phyloP scores from a whole-genome alignment of 2,113 vertebrate species.

The Daboia siamensis region DNA sequence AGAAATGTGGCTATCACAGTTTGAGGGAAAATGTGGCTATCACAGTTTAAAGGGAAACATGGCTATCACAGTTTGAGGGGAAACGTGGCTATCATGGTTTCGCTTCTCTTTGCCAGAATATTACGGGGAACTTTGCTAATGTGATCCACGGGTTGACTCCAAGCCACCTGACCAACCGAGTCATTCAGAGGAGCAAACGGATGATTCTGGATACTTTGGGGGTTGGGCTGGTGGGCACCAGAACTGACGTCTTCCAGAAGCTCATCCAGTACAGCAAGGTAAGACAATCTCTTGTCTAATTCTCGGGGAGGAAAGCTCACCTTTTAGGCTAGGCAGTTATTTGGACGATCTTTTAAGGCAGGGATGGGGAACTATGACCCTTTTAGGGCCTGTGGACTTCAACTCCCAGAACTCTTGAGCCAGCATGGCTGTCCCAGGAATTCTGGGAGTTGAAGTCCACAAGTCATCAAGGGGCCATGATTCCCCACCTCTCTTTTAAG shows the following conservation, averaged over 20 bases:
- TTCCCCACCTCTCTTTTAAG: background rate
- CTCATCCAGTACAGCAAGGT: conserved; percentile 83
- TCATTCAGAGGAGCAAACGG: conserved; percentile 84
- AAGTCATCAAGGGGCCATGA: too few species aligned
- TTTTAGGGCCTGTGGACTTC: background rate
- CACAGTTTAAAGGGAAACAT: too few species aligned
- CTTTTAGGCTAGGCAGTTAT: background rate
- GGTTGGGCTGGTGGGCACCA: conserved; percentile 84
- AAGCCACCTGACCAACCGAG: conserved; percentile 78
- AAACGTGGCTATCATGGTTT: background rate
- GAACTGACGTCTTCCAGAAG: conserved; percentile 81
- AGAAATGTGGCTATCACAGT: too few species aligned
- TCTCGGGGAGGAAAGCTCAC: background rate
- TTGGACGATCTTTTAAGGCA: background rate
- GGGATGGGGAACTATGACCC: background rate
- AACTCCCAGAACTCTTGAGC: too few species aligned
- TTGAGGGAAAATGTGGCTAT: too few species aligned
- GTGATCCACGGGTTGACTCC: conserved; percentile 75
- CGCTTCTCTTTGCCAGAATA: conserved; percentile 65
- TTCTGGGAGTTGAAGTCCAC: background rate
- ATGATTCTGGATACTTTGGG: conserved; percentile 94
- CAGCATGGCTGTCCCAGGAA: too few species aligned
- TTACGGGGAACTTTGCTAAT: conserved; percentile 86
- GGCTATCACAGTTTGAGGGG: too few species aligned
- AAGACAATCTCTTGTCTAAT: conserved; percentile 26